These are phyloP conservation scores for Festucalex cinctus DNA, from an alignment of 2,113 vertebrate species.

Conservation along the genomic window DNA sequence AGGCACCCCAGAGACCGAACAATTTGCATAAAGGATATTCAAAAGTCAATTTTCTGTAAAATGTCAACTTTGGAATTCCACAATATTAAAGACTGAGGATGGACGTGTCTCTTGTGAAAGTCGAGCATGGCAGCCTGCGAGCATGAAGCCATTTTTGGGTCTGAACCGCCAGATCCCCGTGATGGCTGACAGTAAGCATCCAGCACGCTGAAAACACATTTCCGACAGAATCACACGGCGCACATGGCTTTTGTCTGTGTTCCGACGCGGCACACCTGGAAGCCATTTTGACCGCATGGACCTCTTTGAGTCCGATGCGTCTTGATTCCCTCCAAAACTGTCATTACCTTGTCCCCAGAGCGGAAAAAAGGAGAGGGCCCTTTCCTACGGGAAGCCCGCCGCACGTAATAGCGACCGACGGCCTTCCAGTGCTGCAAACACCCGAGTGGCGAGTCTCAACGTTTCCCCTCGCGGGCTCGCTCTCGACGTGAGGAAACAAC, in stretches of 20 bases:
- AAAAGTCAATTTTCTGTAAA: no score
- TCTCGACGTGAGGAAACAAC: neutral
- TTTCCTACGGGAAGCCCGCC: conserved; percentile 30
- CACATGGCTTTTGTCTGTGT: conserved; percentile 13
- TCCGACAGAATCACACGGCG: conserved; percentile 1
- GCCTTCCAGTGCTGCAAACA: conserved; percentile 22
- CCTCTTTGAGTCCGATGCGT: conserved; percentile 24
- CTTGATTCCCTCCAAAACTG: conserved; percentile 34
- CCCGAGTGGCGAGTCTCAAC: conserved; percentile 24
- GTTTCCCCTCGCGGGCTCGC: conserved; percentile 12
- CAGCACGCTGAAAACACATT: neutral
- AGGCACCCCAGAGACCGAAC: no score
- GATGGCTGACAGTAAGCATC: conserved; percentile 13
- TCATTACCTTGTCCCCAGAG: conserved; percentile 52
- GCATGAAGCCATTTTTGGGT: conserved; percentile 3
- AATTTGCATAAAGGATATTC: no score
- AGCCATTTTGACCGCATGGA: conserved; percentile 39
- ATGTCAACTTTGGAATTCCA: no score
- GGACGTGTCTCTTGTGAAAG: neutral
- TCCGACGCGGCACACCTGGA: conserved; percentile 46
- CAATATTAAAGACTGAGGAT: no score
- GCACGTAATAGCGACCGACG: conserved; percentile 46
- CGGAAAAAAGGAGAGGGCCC: conserved; percentile 17
- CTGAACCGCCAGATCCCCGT: neutral
- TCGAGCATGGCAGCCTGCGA: neutral